These are phyloP conservation scores for Masticophis lateralis DNA, from an alignment of 2,797 vertebrate genomes.

Conservation along the genomic window DNA sequence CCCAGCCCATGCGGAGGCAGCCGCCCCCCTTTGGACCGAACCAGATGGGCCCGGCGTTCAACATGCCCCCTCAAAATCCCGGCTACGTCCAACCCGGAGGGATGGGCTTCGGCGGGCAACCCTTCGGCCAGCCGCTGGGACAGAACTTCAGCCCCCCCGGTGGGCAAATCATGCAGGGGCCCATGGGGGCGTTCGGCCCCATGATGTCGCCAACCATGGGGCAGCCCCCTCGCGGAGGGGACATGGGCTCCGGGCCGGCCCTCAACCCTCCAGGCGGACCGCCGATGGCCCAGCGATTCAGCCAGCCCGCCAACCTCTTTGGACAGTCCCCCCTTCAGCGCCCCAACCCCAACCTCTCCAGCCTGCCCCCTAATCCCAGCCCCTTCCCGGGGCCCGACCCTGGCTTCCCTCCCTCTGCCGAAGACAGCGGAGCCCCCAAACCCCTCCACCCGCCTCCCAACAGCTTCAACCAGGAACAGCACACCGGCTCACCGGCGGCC, in stretches of 20 bases:
- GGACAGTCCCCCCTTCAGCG: constrained; percentile 73
- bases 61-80: constrained; percentile 71
- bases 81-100: constrained; percentile 68
- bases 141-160: constrained; percentile 76
- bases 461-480: constrained; percentile 86
- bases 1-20: constrained; percentile 84
- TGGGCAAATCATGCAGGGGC: constrained; percentile 74
- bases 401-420: constrained; percentile 56
- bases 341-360: constrained; percentile 65
- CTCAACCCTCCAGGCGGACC: constrained; percentile 76
- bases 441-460: constrained; percentile 69
- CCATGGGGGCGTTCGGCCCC: constrained; percentile 70
- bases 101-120: constrained; percentile 70
- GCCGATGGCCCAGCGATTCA: constrained; percentile 73
- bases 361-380: constrained; percentile 83
- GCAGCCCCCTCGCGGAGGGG: constrained; percentile 80
- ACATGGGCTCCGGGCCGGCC: constrained; percentile 78
- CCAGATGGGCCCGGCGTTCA: constrained; percentile 75
- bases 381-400: constrained; percentile 73
- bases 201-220: constrained; percentile 77
- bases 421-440: constrained; percentile 60
- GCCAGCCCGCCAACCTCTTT: constrained; percentile 70
- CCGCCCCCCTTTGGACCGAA: constrained; percentile 71
- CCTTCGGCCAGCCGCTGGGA: constrained; percentile 71
- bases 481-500: constrained; percentile 74